Percentiles rank a stretch among this genome's conserved stretches.
phyloP scores from a whole-genome alignment of 2,797 vertebrate species.

The Leptoclinus maculatus region DNA sequence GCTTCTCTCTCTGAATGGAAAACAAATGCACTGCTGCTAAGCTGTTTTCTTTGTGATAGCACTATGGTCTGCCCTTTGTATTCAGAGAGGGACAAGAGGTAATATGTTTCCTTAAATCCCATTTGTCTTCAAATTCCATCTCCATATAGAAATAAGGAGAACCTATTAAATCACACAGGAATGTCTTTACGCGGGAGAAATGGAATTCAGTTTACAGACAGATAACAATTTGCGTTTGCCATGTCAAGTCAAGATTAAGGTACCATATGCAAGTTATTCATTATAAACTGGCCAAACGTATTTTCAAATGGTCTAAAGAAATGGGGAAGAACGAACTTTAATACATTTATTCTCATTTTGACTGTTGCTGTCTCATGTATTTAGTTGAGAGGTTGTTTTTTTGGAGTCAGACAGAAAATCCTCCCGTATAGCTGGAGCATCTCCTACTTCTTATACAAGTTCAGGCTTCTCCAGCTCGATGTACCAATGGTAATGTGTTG shows the following conservation, averaged over 20 bases:
- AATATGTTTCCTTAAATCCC: slow-evolving; percentile 83
- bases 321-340: slow-evolving; percentile 10
- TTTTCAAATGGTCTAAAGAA: slow-evolving; percentile 29
- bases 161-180: slow-evolving; percentile 76
- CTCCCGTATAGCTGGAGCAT: neutral
- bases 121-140: slow-evolving; percentile 84
- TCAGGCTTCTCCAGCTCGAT: slow-evolving; percentile 5
- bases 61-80: slow-evolving; percentile 82
- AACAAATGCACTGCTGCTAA: slow-evolving; percentile 84
- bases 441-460: slow-evolving; percentile 7
- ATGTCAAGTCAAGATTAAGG: slow-evolving; percentile 63
- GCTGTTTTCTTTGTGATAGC: slow-evolving; percentile 88
- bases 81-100: slow-evolving; percentile 83
- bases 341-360: slow-evolving; percentile 22
- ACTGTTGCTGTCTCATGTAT: neutral
- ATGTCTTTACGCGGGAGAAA: slow-evolving; percentile 64
- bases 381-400: neutral
- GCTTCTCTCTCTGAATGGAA: slow-evolving; percentile 86
- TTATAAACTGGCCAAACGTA: slow-evolving; percentile 37
- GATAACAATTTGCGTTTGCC: slow-evolving; percentile 63
- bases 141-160: slow-evolving; percentile 76
- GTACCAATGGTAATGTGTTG: slow-evolving; percentile 2
- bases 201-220: slow-evolving; percentile 65
- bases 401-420: neutral
- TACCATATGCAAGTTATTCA: slow-evolving; percentile 31